Base-by-base conservation (phyloP, 2,888 invertebrate genomes). In the Tanypteryx hageni region DNA sequence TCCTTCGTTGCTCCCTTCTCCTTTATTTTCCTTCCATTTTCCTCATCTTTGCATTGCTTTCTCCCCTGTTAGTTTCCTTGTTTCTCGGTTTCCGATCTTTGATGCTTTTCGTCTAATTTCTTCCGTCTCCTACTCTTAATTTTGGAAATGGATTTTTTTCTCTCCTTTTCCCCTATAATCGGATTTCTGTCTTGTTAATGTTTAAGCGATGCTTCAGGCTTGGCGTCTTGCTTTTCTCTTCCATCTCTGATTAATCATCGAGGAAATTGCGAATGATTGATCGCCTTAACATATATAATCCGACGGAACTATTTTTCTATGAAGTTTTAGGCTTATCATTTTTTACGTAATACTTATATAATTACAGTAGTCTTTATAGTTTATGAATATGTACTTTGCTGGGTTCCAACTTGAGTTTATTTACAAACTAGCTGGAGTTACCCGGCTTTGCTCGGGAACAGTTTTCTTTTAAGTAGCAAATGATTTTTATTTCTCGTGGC, bases 81-180 rank as follows among this genome's bases (percentile, higher is more conserved):
- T 5, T 44, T 5, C 44, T 44, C 3, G 44, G 5, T 44, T 44
- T 44, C 44, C 44, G 44, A 44, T 44, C 44, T 44, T 44, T 44
- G 44, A 44, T 44, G 44, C 44, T 44, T 44, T 44, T 44, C 44
- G 5, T 44, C 68, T 68, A 68, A 68, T 68, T 76, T 76, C 76
- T 27, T 76, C 76, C 27, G 8, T 22, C 76, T 76, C 1, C 76
- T 27, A 76, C 76, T 76, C 76, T 76, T 76, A 76, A 76, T 76
- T 76, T 76, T 3, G 76, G 76, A 76, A 76, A 76, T 76, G 76
- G 76, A 22, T 27, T 76, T 76, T 76, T 76, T 76, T 76, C 4
- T 7, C 27, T 13, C 11, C 76, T 2, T 27, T 44, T 44, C 44
- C 44, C 3, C 27, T 27, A 76, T 76, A 76, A 76, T 76, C 76